Percentiles rank a stretch among this genome's conserved stretches.
Evolutionary conservation across 2,113 vertebrate species (phyloP).

Genomic region (Catharus bicknelli): DNA sequence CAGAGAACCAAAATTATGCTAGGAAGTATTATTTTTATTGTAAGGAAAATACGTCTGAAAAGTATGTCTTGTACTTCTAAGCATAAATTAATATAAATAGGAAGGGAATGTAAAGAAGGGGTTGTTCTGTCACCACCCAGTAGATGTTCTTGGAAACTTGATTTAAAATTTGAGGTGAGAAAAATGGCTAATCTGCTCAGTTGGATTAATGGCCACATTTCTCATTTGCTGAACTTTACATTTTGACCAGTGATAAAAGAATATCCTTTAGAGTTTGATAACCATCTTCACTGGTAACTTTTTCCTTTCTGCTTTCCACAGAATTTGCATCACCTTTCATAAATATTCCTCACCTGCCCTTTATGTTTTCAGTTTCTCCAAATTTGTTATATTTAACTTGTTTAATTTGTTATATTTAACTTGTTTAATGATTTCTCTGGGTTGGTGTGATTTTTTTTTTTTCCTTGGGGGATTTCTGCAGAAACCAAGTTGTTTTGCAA

Average conservation of each 20-base stretch:
- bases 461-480: neutral
- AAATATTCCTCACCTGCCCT: neutral
- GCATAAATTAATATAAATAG: neutral
- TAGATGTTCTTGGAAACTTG: neutral
- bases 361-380: neutral
- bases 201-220: neutral
- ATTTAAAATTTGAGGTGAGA: neutral
- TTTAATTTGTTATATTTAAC: no score
- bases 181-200: neutral
- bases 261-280: neutral
- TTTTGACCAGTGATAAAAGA: neutral
- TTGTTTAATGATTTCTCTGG: neutral
- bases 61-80: neutral
- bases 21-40: neutral
- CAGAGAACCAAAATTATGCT: neutral
- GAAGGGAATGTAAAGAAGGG: neutral
- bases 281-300: neutral
- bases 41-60: neutral
- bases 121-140: neutral
- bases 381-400: neutral
- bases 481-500: neutral
- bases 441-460: neutral
- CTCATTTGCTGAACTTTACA: neutral
- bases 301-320: neutral
- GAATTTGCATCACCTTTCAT: neutral